Conservation (phyloP, 1,140 invertebrate genomes). For the Dinoponera quadriceps region DNA sequence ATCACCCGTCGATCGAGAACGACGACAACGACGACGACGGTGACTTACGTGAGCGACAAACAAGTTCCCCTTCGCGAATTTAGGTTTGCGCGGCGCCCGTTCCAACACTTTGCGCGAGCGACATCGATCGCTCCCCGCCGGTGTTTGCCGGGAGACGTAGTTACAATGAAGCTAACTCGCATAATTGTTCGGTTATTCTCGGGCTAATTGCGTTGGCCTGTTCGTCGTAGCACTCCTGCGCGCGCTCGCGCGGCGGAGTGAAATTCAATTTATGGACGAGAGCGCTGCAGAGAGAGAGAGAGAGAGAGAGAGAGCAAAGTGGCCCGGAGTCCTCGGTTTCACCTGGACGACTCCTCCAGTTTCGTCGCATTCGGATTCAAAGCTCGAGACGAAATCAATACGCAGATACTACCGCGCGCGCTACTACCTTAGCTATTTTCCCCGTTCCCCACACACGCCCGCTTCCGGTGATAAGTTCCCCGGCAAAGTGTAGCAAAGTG, state of each 20-base stretch:
- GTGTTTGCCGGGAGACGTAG: constrained; percentile 47
- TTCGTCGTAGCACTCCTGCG: neutral
- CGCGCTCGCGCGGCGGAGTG: constrained; percentile 32
- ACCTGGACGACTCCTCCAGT: constrained; percentile 65
- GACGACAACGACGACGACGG: no score
- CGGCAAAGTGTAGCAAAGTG: constrained; percentile 50
- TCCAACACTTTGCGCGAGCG: constrained; percentile 8
- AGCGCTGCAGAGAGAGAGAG: no score
- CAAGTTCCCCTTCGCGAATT: constrained; percentile 22
- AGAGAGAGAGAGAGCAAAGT: constrained; percentile 23
- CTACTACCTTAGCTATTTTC: constrained; percentile 30
- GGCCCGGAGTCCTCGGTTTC: constrained; percentile 58
- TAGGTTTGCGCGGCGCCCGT: neutral
- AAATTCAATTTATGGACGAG: constrained; percentile 67
- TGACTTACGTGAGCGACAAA: neutral
- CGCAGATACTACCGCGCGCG: constrained; percentile 61
- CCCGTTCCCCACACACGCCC: neutral
- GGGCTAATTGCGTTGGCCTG: constrained; percentile 66
- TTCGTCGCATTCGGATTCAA: constrained; percentile 66
- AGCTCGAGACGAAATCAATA: constrained; percentile 76
- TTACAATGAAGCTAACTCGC: constrained; percentile 62
- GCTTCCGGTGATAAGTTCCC: constrained; percentile 41
- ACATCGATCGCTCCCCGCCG: constrained; percentile 17
- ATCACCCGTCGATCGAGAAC: neutral
- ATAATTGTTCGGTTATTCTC: constrained; percentile 62